A percentile compares a stretch with the other conserved stretches of the same genome.
Conservation (phyloP, 2,113 vertebrate species). For the Antechinus flavipes region DNA sequence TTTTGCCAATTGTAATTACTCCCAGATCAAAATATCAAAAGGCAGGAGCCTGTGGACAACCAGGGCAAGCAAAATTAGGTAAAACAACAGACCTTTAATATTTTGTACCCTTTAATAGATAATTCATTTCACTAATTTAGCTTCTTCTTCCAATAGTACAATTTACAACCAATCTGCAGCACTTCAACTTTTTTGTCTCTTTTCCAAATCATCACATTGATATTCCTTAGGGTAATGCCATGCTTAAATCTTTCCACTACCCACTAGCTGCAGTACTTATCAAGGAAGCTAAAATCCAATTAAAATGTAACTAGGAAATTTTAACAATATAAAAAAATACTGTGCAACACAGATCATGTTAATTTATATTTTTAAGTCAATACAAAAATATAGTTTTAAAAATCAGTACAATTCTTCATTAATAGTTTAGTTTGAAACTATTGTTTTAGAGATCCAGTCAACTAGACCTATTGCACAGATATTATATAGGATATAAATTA, state of each 20-base stretch:
- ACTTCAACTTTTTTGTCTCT: neutral
- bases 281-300: neutral
- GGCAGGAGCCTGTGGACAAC: neutral
- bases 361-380: neutral
- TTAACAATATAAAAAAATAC: neutral
- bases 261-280: neutral
- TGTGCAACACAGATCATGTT: neutral
- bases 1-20: neutral
- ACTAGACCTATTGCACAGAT: neutral
- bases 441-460: neutral
- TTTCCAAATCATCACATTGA: neutral
- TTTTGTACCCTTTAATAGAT: neutral
- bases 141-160: neutral
- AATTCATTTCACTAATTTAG: neutral
- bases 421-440: neutral
- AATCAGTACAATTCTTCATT: neutral
- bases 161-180: too few relatives aligned
- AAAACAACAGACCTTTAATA: neutral
- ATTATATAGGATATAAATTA: neutral
- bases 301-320: neutral
- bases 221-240: neutral
- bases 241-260: neutral
- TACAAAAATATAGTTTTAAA: neutral
- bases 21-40: too few relatives aligned
- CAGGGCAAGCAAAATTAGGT: neutral